phyloP scores from a whole-genome alignment of 2,113 vertebrate genomes.

The Phyllostomus hastatus region DNA sequence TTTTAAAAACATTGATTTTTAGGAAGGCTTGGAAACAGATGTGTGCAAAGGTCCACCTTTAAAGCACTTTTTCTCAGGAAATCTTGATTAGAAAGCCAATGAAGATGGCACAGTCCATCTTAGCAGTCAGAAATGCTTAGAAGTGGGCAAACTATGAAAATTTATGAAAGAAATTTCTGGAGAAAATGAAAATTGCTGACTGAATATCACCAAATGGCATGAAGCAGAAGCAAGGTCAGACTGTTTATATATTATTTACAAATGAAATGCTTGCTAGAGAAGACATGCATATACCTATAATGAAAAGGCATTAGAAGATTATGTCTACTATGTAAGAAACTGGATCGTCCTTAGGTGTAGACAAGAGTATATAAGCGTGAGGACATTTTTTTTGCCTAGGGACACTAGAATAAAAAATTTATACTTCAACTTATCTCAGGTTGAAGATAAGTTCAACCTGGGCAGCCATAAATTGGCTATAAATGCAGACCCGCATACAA shows the following conservation, averaged over 20 bases:
- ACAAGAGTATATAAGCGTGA: background rate
- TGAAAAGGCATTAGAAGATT: background rate
- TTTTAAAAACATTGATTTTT: background rate
- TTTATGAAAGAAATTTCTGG: conserved; percentile 23
- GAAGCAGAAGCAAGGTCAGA: background rate
- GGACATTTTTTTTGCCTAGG: background rate
- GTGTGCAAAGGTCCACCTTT: background rate
- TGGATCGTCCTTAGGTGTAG: background rate
- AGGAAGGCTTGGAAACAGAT: background rate
- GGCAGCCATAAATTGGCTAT: background rate
- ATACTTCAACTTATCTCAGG: background rate
- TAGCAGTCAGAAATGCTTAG: background rate
- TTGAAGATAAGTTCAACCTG: background rate
- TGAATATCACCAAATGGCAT: background rate
- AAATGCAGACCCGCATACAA: background rate
- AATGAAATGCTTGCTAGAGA: background rate
- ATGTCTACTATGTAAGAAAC: background rate
- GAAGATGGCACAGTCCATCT: background rate
- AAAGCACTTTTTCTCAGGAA: background rate
- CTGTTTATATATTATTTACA: background rate
- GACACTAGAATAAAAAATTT: background rate
- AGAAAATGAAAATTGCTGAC: background rate
- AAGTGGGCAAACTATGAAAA: background rate
- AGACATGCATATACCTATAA: background rate
- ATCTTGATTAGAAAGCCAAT: background rate